Percentiles rank a stretch among this genome's conserved stretches.
phyloP scores from a whole-genome alignment of 2,113 vertebrate genomes.

The Eulemur macaco region DNA sequence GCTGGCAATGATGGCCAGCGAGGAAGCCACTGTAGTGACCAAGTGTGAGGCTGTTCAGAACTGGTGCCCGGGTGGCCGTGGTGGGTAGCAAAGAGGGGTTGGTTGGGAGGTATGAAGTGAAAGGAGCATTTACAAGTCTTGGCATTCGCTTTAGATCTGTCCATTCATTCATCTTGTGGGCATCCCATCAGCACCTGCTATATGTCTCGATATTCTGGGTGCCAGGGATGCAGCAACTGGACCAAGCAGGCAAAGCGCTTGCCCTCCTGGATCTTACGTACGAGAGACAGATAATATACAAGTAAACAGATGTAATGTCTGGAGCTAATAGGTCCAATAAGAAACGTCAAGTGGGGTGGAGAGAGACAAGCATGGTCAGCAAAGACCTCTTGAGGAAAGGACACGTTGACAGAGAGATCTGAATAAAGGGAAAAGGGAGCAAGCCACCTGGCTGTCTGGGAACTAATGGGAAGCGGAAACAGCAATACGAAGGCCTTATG shows the following conservation, averaged over 20 bases:
- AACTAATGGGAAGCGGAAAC: background rate
- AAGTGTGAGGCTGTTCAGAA: background rate
- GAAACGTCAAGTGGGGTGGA: background rate
- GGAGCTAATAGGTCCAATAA: background rate
- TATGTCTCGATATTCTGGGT: too few species aligned
- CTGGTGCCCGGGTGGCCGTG: background rate
- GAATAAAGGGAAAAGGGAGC: background rate
- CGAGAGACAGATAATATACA: background rate
- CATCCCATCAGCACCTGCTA: background rate
- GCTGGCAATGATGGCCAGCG: background rate
- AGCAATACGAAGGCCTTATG: background rate
- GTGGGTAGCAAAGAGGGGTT: background rate
- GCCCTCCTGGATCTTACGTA: background rate
- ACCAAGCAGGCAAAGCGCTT: background rate
- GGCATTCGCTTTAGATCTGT: background rate
- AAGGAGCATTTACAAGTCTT: background rate
- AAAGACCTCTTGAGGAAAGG: background rate
- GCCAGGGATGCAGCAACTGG: too few species aligned
- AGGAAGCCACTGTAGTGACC: background rate
- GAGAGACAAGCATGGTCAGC: too few species aligned
- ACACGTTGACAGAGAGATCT: background rate
- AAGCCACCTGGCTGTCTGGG: background rate
- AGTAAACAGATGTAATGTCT: background rate
- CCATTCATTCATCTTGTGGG: rapidly evolving
- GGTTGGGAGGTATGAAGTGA: too few species aligned